Percentiles rank a stretch among this genome's conserved stretches.
These are phyloP conservation scores for Biston betularia DNA, from an alignment of 2,888 invertebrate species.

Conservation along the genomic window DNA sequence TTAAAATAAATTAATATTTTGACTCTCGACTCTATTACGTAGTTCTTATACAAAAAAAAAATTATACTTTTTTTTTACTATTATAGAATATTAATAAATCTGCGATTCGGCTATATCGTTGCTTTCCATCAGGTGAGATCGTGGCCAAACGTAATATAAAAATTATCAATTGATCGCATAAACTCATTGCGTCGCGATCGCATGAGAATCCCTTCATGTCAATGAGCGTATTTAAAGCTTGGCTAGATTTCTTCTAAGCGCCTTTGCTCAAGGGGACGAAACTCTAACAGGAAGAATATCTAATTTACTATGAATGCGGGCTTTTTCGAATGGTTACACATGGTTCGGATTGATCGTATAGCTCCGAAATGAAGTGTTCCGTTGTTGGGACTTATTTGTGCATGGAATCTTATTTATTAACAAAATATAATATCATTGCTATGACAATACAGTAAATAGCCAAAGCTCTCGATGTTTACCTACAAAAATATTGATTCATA, in stretches of 20 bases:
- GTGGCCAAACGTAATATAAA: no score
- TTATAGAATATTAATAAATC: no score
- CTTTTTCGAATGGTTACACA: constrained; percentile 25
- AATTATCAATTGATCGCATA: constrained; percentile 44
- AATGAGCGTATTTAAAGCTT: constrained; percentile 66
- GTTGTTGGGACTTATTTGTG: constrained; percentile 12
- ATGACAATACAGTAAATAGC: no score
- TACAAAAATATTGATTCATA: no score
- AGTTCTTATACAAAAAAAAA: no score
- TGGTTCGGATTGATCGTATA: constrained; percentile 30
- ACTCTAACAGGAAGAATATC: constrained; percentile 28
- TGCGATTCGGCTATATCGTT: no score
- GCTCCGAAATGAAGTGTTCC: constrained; percentile 12
- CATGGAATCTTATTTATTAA: constrained; percentile 7
- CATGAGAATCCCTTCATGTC: constrained; percentile 53
- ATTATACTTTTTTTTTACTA: no score
- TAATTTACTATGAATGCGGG: constrained; percentile 55
- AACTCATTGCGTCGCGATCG: constrained; percentile 59
- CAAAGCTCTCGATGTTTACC: no score
- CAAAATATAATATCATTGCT: background rate
- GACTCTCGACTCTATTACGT: no score
- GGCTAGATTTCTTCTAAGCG: constrained; percentile 65
- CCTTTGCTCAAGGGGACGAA: constrained; percentile 49
- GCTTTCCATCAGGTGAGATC: no score
- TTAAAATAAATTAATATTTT: no score